A percentile compares a stretch with the other conserved stretches of the same genome.
phyloP scores from a whole-genome alignment of 2,888 invertebrate genomes.

The Sarcophaga rosellei region DNA sequence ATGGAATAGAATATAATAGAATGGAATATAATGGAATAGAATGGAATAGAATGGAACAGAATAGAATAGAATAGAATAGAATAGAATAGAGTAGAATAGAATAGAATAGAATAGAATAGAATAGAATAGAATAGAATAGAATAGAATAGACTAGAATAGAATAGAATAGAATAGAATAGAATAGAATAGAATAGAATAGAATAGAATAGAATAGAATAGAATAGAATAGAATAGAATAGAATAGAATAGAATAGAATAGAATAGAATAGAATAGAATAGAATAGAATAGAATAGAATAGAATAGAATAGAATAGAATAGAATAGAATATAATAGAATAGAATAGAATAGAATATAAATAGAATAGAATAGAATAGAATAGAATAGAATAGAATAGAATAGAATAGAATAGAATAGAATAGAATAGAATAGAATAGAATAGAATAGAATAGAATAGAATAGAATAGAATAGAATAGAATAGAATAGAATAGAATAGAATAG shows the following conservation, averaged over 20 bases:
- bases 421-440: conserved; percentile 40
- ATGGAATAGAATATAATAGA: conserved; percentile 42
- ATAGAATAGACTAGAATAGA: no score
- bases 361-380: conserved; percentile 40
- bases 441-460: neutral
- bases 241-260: conserved; percentile 25
- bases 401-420: conserved; percentile 45
- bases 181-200: conserved; percentile 40
- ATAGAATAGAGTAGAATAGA: conserved; percentile 32
- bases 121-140: conserved; percentile 45
- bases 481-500: conserved; percentile 46
- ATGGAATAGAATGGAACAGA: conserved; percentile 40
- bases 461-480: conserved; percentile 32
- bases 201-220: conserved; percentile 37
- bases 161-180: conserved; percentile 36
- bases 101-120: conserved; percentile 34
- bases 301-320: conserved; percentile 13
- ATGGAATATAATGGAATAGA: conserved; percentile 42
- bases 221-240: no score
- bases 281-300: conserved; percentile 33
- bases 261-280: conserved; percentile 37
- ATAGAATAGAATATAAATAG: conserved; percentile 39
- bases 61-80: conserved; percentile 44
- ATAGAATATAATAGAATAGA: conserved; percentile 42
- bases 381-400: conserved; percentile 41